A percentile compares a stretch with the other conserved stretches of the same genome.
phyloP scores from a whole-genome alignment of 2,113 vertebrate genomes.

The Sylvietta virens region DNA sequence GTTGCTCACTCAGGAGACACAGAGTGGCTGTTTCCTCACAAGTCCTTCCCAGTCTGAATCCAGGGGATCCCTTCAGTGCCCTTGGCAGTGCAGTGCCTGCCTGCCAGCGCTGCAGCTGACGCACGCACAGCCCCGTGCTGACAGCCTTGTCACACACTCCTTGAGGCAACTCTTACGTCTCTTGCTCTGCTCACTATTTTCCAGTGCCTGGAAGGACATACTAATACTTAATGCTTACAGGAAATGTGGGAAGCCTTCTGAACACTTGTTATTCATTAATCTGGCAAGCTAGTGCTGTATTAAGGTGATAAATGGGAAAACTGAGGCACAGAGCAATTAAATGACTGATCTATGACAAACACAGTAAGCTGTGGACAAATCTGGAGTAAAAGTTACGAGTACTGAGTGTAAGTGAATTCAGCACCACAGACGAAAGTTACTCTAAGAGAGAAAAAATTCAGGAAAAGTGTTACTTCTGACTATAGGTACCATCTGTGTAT shows the following conservation, averaged over 20 bases:
- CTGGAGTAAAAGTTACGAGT: neutral
- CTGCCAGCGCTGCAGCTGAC: neutral
- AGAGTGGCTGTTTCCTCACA: neutral
- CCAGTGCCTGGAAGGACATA: constrained; percentile 28
- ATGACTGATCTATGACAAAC: constrained; percentile 43
- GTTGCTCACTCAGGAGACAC: neutral
- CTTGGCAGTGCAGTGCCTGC: neutral
- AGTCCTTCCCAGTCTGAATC: neutral
- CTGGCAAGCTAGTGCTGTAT: constrained; percentile 28
- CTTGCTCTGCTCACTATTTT: neutral
- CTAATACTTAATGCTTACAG: constrained; percentile 14
- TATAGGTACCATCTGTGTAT: neutral
- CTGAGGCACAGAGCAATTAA: constrained; percentile 48
- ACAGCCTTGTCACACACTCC: neutral
- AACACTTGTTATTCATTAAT: constrained; percentile 66
- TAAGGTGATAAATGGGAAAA: constrained; percentile 60
- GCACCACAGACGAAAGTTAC: neutral
- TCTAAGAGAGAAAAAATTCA: neutral
- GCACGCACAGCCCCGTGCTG: neutral
- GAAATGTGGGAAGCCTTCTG: constrained; percentile 25
- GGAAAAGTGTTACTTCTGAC: neutral
- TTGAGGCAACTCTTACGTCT: neutral
- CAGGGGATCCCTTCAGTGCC: neutral
- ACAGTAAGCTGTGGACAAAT: neutral
- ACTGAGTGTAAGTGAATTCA: neutral